phyloP scores from a whole-genome alignment of 2,113 vertebrate genomes.

The Xiphorhynchus elegans region DNA sequence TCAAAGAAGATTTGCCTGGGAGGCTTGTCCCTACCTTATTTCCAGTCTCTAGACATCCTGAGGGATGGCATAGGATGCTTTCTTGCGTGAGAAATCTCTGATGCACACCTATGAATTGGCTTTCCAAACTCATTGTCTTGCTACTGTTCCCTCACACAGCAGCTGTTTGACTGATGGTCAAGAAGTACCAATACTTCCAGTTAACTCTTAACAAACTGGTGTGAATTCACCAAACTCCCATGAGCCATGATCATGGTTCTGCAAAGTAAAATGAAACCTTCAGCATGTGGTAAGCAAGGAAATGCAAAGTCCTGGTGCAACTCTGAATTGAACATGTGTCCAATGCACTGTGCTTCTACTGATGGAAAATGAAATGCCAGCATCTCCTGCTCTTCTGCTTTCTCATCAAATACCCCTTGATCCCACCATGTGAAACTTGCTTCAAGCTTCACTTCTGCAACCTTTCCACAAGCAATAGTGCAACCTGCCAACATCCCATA shows the following conservation, averaged over 20 bases:
- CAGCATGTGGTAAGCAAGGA: background rate
- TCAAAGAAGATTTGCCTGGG: background rate
- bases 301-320: background rate
- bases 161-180: background rate
- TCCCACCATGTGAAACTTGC: background rate
- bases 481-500: background rate
- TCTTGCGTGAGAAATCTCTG: background rate
- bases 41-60: background rate
- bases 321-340: background rate
- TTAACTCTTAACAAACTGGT: background rate
- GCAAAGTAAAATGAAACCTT: background rate
- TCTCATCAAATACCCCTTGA: background rate
- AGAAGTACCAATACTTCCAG: background rate
- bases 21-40: background rate
- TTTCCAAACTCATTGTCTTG: background rate
- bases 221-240: background rate
- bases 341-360: background rate
- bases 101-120: background rate
- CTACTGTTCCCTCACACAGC: background rate
- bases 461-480: background rate
- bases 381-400: background rate
- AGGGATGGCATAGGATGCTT: background rate
- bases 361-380: background rate
- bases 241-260: background rate
- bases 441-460: background rate